Conservation (phyloP, 1,140 invertebrate genomes). For the Hylaeus volcanicus region DNA sequence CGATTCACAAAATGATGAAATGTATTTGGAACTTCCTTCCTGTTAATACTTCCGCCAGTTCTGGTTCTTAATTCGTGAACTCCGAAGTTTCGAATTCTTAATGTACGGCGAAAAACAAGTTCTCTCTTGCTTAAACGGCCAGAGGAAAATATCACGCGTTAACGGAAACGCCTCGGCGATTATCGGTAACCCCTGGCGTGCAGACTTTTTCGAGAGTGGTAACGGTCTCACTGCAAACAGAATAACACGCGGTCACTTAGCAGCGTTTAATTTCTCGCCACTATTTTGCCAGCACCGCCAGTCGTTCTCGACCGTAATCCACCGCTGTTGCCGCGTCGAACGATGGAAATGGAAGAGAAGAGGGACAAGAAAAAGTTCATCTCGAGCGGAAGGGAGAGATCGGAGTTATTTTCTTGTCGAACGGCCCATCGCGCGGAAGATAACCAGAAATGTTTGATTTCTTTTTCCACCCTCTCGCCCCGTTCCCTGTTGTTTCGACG, state of each 20-base stretch:
- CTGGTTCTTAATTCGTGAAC: conserved; percentile 20
- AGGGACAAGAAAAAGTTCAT: conserved; percentile 43
- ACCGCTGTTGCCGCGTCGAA: conserved; percentile 3
- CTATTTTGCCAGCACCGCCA: conserved; percentile 42
- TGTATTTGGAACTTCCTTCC: too few species aligned
- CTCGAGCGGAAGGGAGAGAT: conserved; percentile 30
- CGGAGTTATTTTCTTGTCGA: conserved; percentile 63
- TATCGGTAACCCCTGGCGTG: conserved; percentile 36
- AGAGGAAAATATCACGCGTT: conserved; percentile 48
- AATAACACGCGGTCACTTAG: conserved; percentile 62
- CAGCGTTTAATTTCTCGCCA: conserved; percentile 51
- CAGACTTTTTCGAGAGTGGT: conserved; percentile 53
- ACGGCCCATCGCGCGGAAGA: conserved; percentile 54
- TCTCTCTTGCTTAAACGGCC: conserved; percentile 25
- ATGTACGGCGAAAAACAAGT: conserved; percentile 19
- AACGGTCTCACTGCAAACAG: conserved; percentile 50
- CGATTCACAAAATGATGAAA: not conserved
- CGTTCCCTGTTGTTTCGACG: conserved; percentile 9
- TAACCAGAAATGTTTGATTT: conserved; percentile 69
- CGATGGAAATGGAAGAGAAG: not conserved
- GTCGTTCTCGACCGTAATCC: conserved; percentile 32
- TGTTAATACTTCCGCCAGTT: not conserved
- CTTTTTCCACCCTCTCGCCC: conserved; percentile 45
- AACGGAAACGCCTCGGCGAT: conserved; percentile 39
- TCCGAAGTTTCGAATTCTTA: not conserved